Evolutionary conservation across 2,797 vertebrate species (phyloP).

Genomic region (Luscinia megarhynchos): DNA sequence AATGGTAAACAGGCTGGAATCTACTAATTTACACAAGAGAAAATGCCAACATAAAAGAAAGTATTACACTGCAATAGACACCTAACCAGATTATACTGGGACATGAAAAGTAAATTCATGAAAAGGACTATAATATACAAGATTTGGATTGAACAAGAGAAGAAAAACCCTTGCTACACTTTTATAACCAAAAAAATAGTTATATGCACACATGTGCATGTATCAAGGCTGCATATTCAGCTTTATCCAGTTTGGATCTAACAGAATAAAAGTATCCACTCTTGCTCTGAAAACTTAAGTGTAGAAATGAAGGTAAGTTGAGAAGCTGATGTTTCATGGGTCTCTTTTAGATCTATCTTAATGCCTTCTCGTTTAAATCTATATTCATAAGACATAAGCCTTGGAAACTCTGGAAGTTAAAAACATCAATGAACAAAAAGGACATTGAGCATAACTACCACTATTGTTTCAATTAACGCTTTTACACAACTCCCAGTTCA

Average conservation of each 20-base stretch:
- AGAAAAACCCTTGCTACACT: neutral
- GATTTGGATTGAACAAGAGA: neutral
- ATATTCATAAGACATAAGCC: neutral
- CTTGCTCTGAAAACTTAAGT: neutral
- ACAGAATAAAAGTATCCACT: neutral
- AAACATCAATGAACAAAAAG: neutral
- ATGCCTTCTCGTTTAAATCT: neutral
- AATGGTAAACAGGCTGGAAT: conserved; percentile 36
- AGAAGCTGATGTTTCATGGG: neutral
- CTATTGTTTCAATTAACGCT: neutral
- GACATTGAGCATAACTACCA: neutral
- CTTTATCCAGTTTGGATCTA: neutral
- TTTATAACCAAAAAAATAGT: neutral
- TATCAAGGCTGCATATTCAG: neutral
- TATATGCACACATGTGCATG: neutral
- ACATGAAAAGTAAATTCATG: neutral
- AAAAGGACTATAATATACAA: neutral
- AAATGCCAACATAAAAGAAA: conserved; percentile 20
- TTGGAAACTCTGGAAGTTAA: neutral
- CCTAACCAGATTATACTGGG: neutral
- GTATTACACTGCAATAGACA: neutral
- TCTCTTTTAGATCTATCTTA: neutral
- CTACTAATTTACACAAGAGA: conserved; percentile 14
- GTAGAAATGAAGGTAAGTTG: neutral
- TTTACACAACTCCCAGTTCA: neutral